Evolutionary conservation across 2,113 vertebrate species (phyloP).

Genomic region (Cranoglanis bouderius): DNA sequence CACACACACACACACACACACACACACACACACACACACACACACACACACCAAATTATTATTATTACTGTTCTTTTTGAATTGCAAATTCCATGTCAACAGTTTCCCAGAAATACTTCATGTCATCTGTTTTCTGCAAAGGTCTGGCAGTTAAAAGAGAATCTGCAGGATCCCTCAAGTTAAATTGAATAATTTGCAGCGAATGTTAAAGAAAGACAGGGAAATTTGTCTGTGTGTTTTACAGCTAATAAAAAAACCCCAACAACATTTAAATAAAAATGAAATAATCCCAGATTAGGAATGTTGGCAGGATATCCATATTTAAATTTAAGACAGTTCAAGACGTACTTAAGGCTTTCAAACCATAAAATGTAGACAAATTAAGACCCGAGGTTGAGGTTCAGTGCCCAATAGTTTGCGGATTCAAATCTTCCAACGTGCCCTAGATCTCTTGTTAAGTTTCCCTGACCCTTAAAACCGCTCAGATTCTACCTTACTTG

Average conservation of each 20-base stretch:
- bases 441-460: background rate
- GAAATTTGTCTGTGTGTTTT: background rate
- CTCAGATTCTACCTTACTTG: background rate
- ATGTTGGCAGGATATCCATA: background rate
- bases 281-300: background rate
- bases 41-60: slow-evolving; percentile 8
- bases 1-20: background rate
- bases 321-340: background rate
- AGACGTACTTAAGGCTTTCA: background rate
- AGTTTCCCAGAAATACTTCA: slow-evolving; percentile 43
- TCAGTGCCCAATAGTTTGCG: background rate
- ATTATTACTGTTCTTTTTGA: background rate
- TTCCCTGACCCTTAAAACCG: background rate
- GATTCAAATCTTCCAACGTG: background rate
- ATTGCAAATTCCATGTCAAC: background rate
- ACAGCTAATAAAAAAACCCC: no score
- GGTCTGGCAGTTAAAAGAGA: background rate
- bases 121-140: slow-evolving; percentile 66
- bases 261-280: background rate
- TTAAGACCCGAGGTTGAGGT: background rate
- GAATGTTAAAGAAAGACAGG: background rate
- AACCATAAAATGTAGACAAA: background rate
- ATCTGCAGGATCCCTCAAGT: background rate
- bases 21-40: background rate
- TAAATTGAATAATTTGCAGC: background rate